Conservation (phyloP, 2,797 vertebrate species). For the Fringilla coelebs region DNA sequence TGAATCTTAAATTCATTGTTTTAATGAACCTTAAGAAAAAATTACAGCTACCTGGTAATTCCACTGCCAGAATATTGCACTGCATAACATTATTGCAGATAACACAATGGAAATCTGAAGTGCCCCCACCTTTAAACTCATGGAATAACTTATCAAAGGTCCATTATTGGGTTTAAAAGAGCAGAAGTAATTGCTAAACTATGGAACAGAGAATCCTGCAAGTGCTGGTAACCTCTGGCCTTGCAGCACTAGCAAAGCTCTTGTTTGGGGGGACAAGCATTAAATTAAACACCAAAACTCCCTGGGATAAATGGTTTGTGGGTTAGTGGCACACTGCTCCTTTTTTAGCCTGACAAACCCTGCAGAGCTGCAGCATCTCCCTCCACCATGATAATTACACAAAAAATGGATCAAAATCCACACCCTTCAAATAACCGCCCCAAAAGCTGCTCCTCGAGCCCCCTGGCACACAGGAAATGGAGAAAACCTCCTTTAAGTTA, state of each 20-base stretch:
- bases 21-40: background rate
- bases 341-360: background rate
- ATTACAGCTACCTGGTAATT: background rate
- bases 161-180: background rate
- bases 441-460: background rate
- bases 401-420: background rate
- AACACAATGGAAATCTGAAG: background rate
- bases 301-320: background rate
- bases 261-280: background rate
- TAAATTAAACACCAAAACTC: background rate
- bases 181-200: background rate
- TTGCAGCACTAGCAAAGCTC: background rate
- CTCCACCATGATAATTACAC: background rate
- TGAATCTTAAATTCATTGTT: background rate
- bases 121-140: background rate
- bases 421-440: background rate
- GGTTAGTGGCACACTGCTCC: background rate
- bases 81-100: background rate
- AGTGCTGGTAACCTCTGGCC: background rate
- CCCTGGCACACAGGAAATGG: no score
- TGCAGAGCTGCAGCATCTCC: background rate
- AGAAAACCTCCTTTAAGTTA: accelerated
- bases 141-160: background rate
- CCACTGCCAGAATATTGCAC: background rate
- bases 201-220: background rate